Base-by-base conservation (phyloP, 2,797 vertebrate species). In the Staurois parvus region DNA sequence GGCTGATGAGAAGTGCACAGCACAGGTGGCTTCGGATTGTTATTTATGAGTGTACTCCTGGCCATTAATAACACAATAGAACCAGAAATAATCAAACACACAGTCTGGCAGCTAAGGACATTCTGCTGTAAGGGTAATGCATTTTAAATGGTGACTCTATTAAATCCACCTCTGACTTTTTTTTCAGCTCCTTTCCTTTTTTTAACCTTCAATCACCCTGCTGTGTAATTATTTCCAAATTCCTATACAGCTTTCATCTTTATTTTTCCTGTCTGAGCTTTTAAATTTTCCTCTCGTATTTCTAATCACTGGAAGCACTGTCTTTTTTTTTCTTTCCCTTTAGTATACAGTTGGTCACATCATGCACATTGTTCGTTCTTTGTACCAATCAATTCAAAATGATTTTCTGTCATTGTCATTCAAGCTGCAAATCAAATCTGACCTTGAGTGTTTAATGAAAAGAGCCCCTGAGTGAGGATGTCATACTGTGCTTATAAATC, bases 381-480 rank as follows among this genome's bases (percentile, higher is more conserved):
- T 88, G 42, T 79, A 89, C 72, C 52, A 84, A 89, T 87, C 77
- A 79, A 76, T 85, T 89, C 73, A 42, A 67, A 91, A 84, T 84
- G 83, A 88, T 89, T 88, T 90, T 89, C 84, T 89, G 80, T 87
- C 81, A 88, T 74, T 89, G 88, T 73, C 83, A 67, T 89, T 89
- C 84, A 90, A 84, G 69, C 40, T 82, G 83, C 79, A 89, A 84
- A 88, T 90, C 76, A 89, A 73, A 89, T 77, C 81, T 87, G 75
- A 90, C 37, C 70, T 77, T 76, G 66, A 79, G 73, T 64, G 0
- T 83, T 76, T 85, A 84, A 89, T 77, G 78, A 68, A 88, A 89
- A 86, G 72, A 89, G 62, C 68, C 45, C 66, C 85, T 72, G 40
- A 74, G 32, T 26, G 42, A 32, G 56, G 66, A 77, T 74, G 59